Base-by-base conservation (phyloP, 2,888 invertebrate species). In the Andrena trimmerana region DNA sequence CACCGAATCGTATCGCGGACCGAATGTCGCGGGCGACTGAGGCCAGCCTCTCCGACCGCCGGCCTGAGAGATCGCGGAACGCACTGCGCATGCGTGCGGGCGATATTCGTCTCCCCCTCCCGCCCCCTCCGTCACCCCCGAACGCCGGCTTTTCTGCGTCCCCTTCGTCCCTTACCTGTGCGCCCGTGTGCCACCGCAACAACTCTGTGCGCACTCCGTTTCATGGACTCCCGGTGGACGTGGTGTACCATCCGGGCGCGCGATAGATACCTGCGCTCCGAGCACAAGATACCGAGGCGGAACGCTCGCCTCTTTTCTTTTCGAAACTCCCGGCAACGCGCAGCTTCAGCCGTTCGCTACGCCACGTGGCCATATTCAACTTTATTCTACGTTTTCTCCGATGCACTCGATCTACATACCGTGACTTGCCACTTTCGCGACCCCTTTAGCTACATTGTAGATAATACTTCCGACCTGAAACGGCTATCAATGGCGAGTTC, bases 11-110 rank as follows among this genome's bases (percentile, higher is more conserved):
- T 93, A 92, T 92, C 93, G 92, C 93, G 92, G 90, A 90, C 93
- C 91, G 92, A 93, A 93, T 93, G 93, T 94, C 93, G 94, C 94
- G 93, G 93, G 88, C 93, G 93, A 93, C 94, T 94, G 94, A 94
- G 91, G 92, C 89, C 78, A 81, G 87, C 90, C 89, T 88, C 89
- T 90, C 91, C 91, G 90, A 89, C 88, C 90, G 88, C 87, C 89
- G 84, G 90, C 86, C 83, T 86, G 81, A 86, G 90, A 92, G 92
- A 92, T 92, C 87, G 92, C 91, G 87, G 90, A 90, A 91, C 91
- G 84, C 86, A 89, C 81, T 80, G 93, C 93, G 93, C 93, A 93
- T 93, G 93, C 93, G 93, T 92, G 89, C 91, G 84, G 84, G 86
- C 87, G 88, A 88, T 90, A 89, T 89, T 88, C 89, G 84, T 86